These are phyloP conservation scores for Bimastos eiseni DNA, from an alignment of 2,888 invertebrate genomes.

Conservation along the genomic window DNA sequence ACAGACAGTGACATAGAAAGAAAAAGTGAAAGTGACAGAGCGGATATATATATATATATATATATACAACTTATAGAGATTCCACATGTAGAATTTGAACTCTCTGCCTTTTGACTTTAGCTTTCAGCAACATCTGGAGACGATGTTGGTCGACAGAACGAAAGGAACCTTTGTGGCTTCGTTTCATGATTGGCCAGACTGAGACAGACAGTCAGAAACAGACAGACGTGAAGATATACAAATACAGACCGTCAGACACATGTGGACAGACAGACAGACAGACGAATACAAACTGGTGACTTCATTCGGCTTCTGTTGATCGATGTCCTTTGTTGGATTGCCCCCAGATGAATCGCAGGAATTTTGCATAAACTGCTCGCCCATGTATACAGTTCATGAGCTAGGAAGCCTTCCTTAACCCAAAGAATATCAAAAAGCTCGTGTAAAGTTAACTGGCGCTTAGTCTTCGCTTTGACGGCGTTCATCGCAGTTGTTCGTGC, in stretches of 20 bases:
- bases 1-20: neutral
- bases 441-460: neutral
- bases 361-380: neutral
- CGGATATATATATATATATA: no score
- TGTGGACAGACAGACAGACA: conserved; percentile 15
- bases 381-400: neutral
- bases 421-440: neutral
- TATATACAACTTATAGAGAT: neutral
- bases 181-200: neutral
- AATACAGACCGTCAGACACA: no score
- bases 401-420: neutral
- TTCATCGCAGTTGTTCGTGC: no score
- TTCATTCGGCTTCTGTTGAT: neutral
- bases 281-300: neutral
- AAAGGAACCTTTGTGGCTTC: neutral
- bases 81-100: neutral
- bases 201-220: neutral
- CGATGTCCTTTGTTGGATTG: neutral
- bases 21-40: no score
- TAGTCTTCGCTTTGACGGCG: no score
- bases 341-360: neutral
- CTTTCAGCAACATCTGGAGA: neutral
- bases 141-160: neutral
- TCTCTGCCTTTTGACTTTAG: neutral
- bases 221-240: neutral